phyloP scores from a whole-genome alignment of 2,113 vertebrate species.

The Nibea albiflora region DNA sequence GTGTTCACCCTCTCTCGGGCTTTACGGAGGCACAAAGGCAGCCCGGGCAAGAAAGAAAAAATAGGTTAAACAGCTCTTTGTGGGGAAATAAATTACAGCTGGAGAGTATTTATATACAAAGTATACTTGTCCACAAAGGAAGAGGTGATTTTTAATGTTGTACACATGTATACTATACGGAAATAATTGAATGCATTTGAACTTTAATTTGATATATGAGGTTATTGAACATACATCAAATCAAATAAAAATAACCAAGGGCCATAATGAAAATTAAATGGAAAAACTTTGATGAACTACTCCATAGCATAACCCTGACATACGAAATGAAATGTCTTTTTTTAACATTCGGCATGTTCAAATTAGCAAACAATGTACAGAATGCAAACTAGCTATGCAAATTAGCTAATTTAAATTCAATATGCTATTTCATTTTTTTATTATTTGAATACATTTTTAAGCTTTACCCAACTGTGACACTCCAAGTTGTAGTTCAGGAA shows the following conservation, averaged over 20 bases:
- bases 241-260: neutral
- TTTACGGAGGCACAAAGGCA: constrained; percentile 28
- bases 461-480: neutral
- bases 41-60: constrained; percentile 8
- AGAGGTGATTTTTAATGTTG: neutral
- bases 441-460: neutral
- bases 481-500: neutral
- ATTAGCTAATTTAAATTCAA: neutral
- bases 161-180: neutral
- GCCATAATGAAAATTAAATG: too few relatives aligned
- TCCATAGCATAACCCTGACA: neutral
- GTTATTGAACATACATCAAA: neutral
- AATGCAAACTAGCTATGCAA: neutral
- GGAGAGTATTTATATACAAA: constrained; percentile 13
- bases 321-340: neutral
- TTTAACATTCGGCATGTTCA: neutral
- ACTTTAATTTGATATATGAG: neutral
- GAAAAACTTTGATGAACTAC: neutral
- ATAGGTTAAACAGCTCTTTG: constrained; percentile 26
- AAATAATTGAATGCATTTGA: neutral
- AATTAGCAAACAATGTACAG: neutral
- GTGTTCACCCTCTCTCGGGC: neutral
- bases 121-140: neutral
- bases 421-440: too few relatives aligned
- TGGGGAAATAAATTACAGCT: constrained; percentile 43